Evolutionary conservation across 2,113 vertebrate genomes (phyloP), one percentile per base, ranked within the genome.

Genomic region (Bolborhynchus lineola): DNA sequence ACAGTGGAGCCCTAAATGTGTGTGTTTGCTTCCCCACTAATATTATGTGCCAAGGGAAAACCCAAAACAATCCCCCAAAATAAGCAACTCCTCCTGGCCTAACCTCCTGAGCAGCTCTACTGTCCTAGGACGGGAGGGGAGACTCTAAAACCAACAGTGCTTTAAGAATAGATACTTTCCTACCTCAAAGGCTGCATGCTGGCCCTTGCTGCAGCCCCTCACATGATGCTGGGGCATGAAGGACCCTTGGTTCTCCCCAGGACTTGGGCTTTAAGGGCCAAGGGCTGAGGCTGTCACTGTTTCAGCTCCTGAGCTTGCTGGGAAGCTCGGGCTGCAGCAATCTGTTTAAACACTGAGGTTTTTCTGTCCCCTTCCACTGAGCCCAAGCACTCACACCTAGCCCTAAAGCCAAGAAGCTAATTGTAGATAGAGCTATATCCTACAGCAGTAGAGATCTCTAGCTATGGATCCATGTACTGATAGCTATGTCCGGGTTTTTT

Each of bases 1-100:
- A 1, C 2, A 29, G 41, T 1, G 42, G 57, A 28, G 17, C 52
- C 41, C 41, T 19, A 23, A 53, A 31, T 2, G 4, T 0, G 17
- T 18, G 11, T n/a, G 13, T 74, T 70, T 37, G n/a, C 26, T 7
- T 77, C 39, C 35, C 19, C 23, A 14, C 57, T 33, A 25, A 49
- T 2, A 2, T 5, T 11, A 28, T 11, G 24, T 71, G 47, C 74
- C n/a, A 62, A 80, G 57, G 13, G 26, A 24, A n/a, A 65, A 29
- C 15, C n/a, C 41, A 11, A 9, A 62, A 24, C 8, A 46, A 31
- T 4, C 14, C 31, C 16, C 5, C 15, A 9, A 82, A 90, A 42
- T 18, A 65, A 74, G 12, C 63, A 68, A 29, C 6, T 1, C 10
- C 13, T 81, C 69, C 68, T 57, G 42, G 31, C 2, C 1, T 60